phyloP scores from a whole-genome alignment of 2,113 vertebrate species.

The Delphinus delphis region DNA sequence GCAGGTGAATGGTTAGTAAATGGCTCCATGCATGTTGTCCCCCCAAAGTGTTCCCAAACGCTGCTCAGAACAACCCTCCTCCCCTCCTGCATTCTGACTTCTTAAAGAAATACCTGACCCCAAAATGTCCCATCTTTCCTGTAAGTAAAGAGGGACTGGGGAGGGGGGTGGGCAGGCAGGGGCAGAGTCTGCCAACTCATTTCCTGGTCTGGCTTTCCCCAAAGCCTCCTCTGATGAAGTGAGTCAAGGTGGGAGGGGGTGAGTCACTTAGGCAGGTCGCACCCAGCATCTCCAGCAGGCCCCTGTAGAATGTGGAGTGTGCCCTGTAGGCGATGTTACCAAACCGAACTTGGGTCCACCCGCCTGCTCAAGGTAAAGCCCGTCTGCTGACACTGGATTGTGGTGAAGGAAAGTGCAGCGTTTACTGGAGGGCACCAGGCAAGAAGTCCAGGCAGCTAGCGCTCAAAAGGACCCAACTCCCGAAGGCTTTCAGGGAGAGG shows the following conservation, averaged over 20 bases:
- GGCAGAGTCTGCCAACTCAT: no score
- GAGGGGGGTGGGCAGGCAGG: background rate
- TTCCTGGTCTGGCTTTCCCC: background rate
- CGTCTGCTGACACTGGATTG: no score
- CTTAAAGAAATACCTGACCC: background rate
- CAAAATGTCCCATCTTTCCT: background rate
- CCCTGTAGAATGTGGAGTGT: rapidly evolving
- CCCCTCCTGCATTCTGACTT: background rate
- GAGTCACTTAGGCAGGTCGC: background rate
- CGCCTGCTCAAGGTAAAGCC: no score
- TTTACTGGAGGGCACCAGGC: no score
- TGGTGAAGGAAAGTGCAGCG: no score
- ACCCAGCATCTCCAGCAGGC: background rate
- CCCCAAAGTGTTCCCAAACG: slow-evolving; percentile 25
- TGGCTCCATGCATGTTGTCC: slow-evolving; percentile 80
- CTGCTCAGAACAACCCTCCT: background rate
- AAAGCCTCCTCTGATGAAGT: background rate
- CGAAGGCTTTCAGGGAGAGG: no score
- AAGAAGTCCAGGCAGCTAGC: no score
- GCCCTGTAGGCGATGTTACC: rapidly evolving
- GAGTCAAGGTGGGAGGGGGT: background rate
- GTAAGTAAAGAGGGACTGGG: background rate
- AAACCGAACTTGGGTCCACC: no score
- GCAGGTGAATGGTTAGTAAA: slow-evolving; percentile 99
- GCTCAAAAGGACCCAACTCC: no score